Evolutionary conservation across 2,113 vertebrate species (phyloP).

Genomic region (Hemiprocne comata): DNA sequence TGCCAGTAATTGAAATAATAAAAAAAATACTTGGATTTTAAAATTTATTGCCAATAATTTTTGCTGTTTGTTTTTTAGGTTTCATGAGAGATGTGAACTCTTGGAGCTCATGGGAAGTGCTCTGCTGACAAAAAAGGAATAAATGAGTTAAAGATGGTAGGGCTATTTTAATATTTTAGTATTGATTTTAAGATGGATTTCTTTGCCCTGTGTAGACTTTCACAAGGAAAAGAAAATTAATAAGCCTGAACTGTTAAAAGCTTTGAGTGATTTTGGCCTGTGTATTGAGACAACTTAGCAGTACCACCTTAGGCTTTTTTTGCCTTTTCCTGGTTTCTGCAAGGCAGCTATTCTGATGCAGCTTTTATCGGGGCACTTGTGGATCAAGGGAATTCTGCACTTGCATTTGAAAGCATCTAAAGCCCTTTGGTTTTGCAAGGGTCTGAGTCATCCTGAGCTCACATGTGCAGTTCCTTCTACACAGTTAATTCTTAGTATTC

Average conservation of each 20-base stretch:
- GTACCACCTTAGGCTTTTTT: background rate
- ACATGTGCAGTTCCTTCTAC: background rate
- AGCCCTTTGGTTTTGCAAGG: background rate
- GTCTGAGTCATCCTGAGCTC: background rate
- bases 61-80: constrained; percentile 45
- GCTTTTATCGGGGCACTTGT: background rate
- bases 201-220: background rate
- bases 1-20: constrained; percentile 72
- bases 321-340: background rate
- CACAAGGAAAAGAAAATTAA: background rate
- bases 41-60: constrained; percentile 59
- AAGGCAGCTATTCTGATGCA: background rate
- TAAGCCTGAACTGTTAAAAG: background rate
- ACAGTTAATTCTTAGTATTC: background rate
- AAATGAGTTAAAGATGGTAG: constrained; percentile 33
- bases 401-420: background rate
- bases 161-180: constrained; percentile 51
- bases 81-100: constrained; percentile 57
- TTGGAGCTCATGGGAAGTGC: constrained; percentile 56
- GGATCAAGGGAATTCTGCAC: background rate
- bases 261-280: background rate
- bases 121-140: constrained; percentile 58
- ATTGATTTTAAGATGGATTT: constrained; percentile 23
- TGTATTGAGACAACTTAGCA: background rate
- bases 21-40: constrained; percentile 68